Percentiles rank a stretch among this genome's conserved stretches.
These are phyloP conservation scores for Andinoacara biseriatus DNA, from an alignment of 2,113 vertebrate genomes.

Conservation along the genomic window DNA sequence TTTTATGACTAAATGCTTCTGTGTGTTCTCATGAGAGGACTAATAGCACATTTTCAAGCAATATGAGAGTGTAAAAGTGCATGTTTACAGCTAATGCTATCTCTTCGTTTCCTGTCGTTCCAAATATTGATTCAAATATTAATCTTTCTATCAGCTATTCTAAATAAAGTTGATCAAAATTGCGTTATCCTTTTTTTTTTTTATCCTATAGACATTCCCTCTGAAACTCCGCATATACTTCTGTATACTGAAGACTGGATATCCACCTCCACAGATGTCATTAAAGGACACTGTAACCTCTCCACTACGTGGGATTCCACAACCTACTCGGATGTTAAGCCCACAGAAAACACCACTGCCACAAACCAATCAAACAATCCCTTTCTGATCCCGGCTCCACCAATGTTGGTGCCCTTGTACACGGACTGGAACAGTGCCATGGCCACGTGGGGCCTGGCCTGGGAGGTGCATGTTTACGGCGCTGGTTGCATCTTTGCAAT, in stretches of 20 bases:
- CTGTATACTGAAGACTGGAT: conserved; percentile 65
- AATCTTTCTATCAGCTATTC: neutral
- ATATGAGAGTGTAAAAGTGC: neutral
- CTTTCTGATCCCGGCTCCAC: conserved; percentile 65
- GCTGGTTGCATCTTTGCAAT: conserved; percentile 84
- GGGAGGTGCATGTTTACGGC: conserved; percentile 90
- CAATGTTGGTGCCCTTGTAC: conserved; percentile 85
- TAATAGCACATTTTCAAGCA: conserved; percentile 7
- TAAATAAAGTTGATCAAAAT: neutral
- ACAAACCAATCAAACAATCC: conserved; percentile 68
- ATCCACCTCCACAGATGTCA: conserved; percentile 38
- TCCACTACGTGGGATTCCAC: conserved; percentile 65
- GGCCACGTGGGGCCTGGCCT: conserved; percentile 88
- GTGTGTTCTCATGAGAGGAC: conserved; percentile 10
- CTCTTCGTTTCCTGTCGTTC: neutral
- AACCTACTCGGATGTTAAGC: conserved; percentile 36
- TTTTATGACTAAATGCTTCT: conserved; percentile 28
- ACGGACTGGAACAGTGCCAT: conserved; percentile 88
- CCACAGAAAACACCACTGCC: conserved; percentile 59
- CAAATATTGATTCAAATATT: neutral
- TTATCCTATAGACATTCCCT: conserved; percentile 14
- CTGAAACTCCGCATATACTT: conserved; percentile 20
- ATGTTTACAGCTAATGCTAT: neutral
- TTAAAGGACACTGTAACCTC: conserved; percentile 71
- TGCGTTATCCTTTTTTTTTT: neutral